phyloP scores from a whole-genome alignment of 2,888 invertebrate species.

The Altica lythri region DNA sequence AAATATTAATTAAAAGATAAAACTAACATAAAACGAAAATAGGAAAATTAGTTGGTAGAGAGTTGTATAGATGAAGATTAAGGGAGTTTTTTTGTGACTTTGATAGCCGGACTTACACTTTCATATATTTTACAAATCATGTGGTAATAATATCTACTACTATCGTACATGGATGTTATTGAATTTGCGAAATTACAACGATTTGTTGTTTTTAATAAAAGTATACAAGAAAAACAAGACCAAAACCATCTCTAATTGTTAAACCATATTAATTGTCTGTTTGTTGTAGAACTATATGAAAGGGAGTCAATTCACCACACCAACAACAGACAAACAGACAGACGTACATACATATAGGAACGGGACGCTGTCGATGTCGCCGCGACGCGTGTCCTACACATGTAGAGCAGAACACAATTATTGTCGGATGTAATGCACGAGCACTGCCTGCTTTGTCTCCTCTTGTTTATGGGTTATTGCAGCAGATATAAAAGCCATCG shows the following conservation, averaged over 20 bases:
- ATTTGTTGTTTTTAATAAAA: too few relatives aligned
- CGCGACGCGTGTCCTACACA: constrained; percentile 57
- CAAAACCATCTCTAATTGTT: background rate
- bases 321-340: background rate
- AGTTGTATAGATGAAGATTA: too few relatives aligned
- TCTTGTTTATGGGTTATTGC: constrained; percentile 56
- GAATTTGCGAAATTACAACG: too few relatives aligned
- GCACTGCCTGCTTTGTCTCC: constrained; percentile 52
- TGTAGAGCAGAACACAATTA: constrained; percentile 56
- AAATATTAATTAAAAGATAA: too few relatives aligned
- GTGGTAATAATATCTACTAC: too few relatives aligned
- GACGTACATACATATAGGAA: constrained; percentile 4
- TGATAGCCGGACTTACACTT: too few relatives aligned
- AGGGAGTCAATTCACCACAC: constrained; percentile 4
- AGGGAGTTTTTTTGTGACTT: too few relatives aligned
- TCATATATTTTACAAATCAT: too few relatives aligned
- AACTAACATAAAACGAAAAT: too few relatives aligned
- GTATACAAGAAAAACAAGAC: background rate
- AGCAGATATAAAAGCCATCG: constrained; percentile 55
- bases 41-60: too few relatives aligned
- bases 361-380: constrained; percentile 37
- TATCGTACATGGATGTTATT: too few relatives aligned
- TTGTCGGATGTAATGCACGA: constrained; percentile 56
- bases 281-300: background rate
- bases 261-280: background rate